A percentile compares a stretch with the other conserved stretches of the same genome.
Conservation (phyloP, 2,113 vertebrate species). For the Calyptomena viridis region DNA sequence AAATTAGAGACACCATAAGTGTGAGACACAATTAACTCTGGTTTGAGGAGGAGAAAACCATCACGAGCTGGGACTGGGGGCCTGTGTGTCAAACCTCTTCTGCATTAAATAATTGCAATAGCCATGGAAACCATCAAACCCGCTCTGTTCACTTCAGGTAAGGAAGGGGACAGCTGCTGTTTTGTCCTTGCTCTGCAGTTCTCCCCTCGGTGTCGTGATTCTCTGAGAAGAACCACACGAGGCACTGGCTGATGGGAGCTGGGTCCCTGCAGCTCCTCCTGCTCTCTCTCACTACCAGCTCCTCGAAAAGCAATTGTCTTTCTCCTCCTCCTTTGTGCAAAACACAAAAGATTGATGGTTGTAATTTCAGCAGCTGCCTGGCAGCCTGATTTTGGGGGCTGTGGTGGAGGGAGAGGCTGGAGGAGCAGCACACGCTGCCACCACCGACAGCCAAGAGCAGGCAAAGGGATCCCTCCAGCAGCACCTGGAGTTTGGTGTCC, state of each 20-base stretch:
- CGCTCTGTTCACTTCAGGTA: background rate
- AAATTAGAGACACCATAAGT: background rate
- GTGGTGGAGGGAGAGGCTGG: conserved; percentile 17
- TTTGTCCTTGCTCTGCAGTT: background rate
- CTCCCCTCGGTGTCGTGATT: background rate
- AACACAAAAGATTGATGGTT: conserved; percentile 58
- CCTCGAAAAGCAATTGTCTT: background rate
- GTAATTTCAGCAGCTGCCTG: conserved; percentile 58
- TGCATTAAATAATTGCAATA: background rate
- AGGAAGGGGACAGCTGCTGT: background rate
- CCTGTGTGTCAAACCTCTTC: background rate
- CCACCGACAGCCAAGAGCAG: background rate
- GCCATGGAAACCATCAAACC: background rate
- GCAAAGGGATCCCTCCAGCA: background rate
- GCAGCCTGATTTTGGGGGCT: conserved; percentile 38
- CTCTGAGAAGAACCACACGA: no score
- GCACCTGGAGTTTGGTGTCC: background rate
- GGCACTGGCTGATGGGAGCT: no score
- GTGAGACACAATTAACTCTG: background rate
- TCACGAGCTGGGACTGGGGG: rapidly evolving
- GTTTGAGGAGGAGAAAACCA: background rate
- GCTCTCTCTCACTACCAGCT: rapidly evolving
- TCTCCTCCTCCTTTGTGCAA: conserved; percentile 53
- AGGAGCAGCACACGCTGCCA: background rate
- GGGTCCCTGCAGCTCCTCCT: background rate